phyloP scores from a whole-genome alignment of 1,140 invertebrate species.

The Leptinotarsa texana region DNA sequence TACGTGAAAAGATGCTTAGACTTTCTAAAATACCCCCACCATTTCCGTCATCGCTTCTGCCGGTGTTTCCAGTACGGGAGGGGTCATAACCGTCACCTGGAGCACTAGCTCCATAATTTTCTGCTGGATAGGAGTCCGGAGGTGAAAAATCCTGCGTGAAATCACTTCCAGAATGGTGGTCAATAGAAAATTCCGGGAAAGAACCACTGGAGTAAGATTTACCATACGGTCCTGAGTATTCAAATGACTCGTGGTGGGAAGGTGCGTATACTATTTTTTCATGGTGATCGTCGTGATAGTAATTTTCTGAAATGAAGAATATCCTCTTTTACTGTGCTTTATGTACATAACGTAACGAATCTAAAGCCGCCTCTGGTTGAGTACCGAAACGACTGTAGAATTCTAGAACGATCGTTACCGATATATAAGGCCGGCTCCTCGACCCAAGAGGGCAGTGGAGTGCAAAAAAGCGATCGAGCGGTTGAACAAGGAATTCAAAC shows the following conservation, averaged over 20 bases:
- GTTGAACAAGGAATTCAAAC: too few species aligned
- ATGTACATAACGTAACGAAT: too few species aligned
- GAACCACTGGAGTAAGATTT: constrained; percentile 17
- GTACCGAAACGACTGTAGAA: too few species aligned
- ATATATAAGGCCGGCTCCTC: too few species aligned
- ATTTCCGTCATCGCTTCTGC: constrained; percentile 6
- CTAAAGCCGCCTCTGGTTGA: too few species aligned
- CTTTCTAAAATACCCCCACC: neutral
- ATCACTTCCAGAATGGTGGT: neutral
- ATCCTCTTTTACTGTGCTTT: neutral
- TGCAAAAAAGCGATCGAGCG: too few species aligned
- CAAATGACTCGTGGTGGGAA: constrained; percentile 29
- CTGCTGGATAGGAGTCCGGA: neutral
- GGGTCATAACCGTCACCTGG: neutral
- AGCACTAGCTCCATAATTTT: neutral
- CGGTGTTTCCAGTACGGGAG: neutral
- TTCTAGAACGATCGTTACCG: too few species aligned
- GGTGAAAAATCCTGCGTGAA: neutral
- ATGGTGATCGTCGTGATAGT: constrained; percentile 30
- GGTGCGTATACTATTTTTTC: constrained; percentile 37
- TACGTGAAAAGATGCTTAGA: neutral
- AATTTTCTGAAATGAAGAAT: neutral
- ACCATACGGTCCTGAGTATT: constrained; percentile 22
- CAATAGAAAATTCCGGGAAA: neutral
- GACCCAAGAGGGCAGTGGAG: too few species aligned